A percentile compares a stretch with the other conserved stretches of the same genome.
phyloP scores from a whole-genome alignment of 2,113 vertebrate genomes.

The Mola mola region DNA sequence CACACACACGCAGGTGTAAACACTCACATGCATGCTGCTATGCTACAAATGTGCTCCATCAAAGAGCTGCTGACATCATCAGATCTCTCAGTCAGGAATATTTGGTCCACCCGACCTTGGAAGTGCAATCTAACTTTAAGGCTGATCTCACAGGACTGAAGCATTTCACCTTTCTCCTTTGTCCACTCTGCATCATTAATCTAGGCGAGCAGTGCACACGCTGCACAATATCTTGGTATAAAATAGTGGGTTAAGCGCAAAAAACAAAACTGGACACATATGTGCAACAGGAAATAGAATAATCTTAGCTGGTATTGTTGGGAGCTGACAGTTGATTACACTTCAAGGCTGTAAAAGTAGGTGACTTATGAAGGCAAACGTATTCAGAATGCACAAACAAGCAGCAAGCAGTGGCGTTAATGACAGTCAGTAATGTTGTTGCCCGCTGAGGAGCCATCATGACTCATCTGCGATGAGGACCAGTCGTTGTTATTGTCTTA shows the following conservation, averaged over 20 bases:
- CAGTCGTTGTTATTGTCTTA: too few species aligned
- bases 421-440: too few species aligned
- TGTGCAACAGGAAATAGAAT: not conserved
- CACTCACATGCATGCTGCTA: conserved; percentile 2
- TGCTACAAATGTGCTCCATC: not conserved
- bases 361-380: not conserved
- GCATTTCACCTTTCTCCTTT: conserved; percentile 9
- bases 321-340: not conserved
- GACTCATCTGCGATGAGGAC: too few species aligned
- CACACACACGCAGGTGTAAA: conserved; percentile 8
- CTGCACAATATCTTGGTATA: too few species aligned
- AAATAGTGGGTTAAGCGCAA: too few species aligned
- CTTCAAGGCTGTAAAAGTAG: not conserved
- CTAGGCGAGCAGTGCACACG: not conserved
- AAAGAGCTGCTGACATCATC: conserved; percentile 64
- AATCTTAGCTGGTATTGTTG: not conserved
- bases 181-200: not conserved
- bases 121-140: conserved; percentile 17
- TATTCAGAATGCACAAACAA: too few species aligned
- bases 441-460: too few species aligned
- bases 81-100: conserved; percentile 38
- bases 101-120: conserved; percentile 35
- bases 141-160: conserved; percentile 16
- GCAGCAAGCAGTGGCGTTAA: not conserved
- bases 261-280: too few species aligned